These are phyloP conservation scores for Isichthys henryi DNA, from an alignment of 2,113 vertebrate species.

Conservation along the genomic window DNA sequence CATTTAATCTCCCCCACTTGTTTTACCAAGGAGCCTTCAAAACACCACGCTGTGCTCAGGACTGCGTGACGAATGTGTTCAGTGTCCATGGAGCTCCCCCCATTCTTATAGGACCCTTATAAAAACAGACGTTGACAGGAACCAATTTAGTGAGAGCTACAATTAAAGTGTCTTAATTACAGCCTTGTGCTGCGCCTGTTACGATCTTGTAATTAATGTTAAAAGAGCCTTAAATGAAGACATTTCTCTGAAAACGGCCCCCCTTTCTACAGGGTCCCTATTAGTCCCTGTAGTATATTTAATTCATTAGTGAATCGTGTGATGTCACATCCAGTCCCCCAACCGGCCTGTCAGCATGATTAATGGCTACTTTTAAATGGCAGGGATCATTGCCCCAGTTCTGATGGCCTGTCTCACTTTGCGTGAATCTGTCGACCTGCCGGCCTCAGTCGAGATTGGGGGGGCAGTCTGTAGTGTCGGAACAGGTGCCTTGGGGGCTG, in stretches of 20 bases:
- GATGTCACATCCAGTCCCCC: neutral
- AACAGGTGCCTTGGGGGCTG: neutral
- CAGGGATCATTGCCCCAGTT: conserved; percentile 31
- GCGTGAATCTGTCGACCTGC: conserved; percentile 33
- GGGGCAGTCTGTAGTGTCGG: neutral
- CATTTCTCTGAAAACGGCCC: conserved; percentile 38
- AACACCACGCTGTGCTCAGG: neutral
- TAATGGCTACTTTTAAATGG: conserved; percentile 54
- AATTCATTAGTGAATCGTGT: neutral
- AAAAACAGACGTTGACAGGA: conserved; percentile 31
- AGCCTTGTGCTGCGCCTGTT: conserved; percentile 41
- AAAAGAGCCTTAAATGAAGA: conserved; percentile 39
- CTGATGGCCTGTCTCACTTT: conserved; percentile 48
- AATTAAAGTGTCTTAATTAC: conserved; percentile 54
- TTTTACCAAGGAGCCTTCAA: neutral
- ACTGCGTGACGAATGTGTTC: neutral
- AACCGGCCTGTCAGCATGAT: conserved; percentile 46
- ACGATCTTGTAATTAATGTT: conserved; percentile 46
- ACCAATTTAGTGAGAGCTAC: conserved; percentile 46
- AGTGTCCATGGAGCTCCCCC: neutral
- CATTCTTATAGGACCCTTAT: conserved; percentile 36
- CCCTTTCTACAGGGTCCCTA: conserved; percentile 6
- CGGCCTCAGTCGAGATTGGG: conserved; percentile 10
- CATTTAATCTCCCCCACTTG: neutral
- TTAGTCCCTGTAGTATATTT: conserved; percentile 9